phyloP scores from a whole-genome alignment of 2,113 vertebrate species.

The Tragelaphus strepsiceros region DNA sequence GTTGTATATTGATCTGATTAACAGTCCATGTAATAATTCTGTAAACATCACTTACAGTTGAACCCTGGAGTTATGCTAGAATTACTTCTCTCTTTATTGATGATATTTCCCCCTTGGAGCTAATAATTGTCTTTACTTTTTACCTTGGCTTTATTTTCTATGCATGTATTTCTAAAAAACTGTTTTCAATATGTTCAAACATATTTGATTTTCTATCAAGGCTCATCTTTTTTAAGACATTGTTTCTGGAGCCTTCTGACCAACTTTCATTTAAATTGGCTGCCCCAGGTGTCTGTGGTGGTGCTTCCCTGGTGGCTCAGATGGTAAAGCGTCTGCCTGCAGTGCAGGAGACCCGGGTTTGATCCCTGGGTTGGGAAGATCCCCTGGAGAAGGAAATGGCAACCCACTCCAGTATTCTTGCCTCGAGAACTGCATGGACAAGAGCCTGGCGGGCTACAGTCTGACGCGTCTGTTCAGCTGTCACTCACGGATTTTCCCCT shows the following conservation, averaged over 20 bases:
- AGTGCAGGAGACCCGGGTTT: not conserved
- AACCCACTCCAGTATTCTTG: not conserved
- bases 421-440: not conserved
- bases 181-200: not conserved
- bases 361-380: not conserved
- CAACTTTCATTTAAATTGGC: not conserved
- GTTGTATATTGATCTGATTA: not conserved
- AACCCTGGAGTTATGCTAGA: not conserved
- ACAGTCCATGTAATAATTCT: not conserved
- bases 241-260: not conserved
- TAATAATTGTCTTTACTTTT: not conserved
- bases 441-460: not conserved
- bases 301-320: not conserved
- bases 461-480: not conserved
- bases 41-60: not conserved
- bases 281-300: rapidly evolving
- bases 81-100: not conserved
- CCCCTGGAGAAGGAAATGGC: not conserved
- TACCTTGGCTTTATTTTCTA: not conserved
- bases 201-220: not conserved
- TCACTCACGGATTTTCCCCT: not conserved
- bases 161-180: not conserved
- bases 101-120: not conserved
- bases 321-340: not conserved
- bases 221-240: not conserved